Percentiles rank a stretch among this genome's conserved stretches.
These are phyloP conservation scores for Lamproptera curius DNA, from an alignment of 2,888 invertebrate genomes.

Conservation along the genomic window DNA sequence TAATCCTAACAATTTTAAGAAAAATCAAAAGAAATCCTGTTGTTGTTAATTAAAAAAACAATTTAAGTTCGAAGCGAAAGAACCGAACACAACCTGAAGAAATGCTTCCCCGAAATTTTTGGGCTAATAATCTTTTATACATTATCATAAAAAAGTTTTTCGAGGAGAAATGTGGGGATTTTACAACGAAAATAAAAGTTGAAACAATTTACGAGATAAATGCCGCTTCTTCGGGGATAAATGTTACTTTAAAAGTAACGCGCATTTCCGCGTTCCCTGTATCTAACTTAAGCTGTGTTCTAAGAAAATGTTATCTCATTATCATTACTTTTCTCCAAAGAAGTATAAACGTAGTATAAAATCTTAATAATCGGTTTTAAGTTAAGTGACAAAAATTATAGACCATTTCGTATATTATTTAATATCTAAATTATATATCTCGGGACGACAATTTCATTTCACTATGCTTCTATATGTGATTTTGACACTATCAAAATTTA, in stretches of 20 bases:
- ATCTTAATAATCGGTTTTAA: too few relatives aligned
- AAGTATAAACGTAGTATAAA: not conserved
- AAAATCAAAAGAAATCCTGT: too few relatives aligned
- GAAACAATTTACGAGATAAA: slow-evolving; percentile 14
- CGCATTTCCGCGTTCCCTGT: slow-evolving; percentile 6
- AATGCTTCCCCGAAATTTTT: too few relatives aligned
- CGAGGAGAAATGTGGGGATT: slow-evolving; percentile 6
- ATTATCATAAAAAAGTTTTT: slow-evolving; percentile 15
- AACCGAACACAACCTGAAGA: too few relatives aligned
- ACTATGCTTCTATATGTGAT: not conserved
- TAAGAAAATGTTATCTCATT: slow-evolving; percentile 11
- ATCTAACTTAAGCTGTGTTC: slow-evolving; percentile 7
- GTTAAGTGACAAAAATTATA: too few relatives aligned
- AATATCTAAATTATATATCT: not conserved
- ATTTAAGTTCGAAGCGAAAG: too few relatives aligned
- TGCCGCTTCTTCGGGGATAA: slow-evolving; percentile 11
- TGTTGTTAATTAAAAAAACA: too few relatives aligned
- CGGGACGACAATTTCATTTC: not conserved
- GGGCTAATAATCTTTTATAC: slow-evolving; percentile 5
- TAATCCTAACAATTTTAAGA: too few relatives aligned
- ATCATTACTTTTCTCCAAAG: not conserved
- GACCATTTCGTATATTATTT: too few relatives aligned
- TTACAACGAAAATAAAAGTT: slow-evolving; percentile 17
- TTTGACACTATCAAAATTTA: not conserved
- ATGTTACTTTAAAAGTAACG: slow-evolving; percentile 12